Conservation (phyloP, 2,113 vertebrate species). For the Pteruthius melanotis region DNA sequence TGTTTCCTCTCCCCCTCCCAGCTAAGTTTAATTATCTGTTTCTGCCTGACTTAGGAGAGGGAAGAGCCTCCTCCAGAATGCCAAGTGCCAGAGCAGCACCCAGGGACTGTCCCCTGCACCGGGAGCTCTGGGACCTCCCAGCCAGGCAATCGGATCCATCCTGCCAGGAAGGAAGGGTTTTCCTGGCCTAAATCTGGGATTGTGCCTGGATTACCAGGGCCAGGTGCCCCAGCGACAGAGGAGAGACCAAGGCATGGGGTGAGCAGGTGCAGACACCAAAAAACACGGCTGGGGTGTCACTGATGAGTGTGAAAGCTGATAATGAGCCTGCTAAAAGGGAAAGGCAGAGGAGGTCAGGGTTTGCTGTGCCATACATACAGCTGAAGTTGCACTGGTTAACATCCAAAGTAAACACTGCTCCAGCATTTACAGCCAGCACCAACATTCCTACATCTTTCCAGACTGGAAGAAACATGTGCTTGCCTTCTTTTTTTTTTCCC, state of each 20-base stretch:
- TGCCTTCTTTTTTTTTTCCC: fast-evolving
- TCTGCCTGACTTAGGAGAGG: not conserved
- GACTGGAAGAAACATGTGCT: not conserved
- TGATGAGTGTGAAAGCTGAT: not conserved
- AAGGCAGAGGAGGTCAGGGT: not conserved
- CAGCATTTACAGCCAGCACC: not conserved
- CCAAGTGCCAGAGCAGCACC: not conserved
- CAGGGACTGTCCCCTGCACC: not conserved
- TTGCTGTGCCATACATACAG: not conserved
- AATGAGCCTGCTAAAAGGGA: not conserved
- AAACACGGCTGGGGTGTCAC: fast-evolving
- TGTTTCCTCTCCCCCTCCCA: not conserved
- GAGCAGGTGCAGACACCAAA: not conserved
- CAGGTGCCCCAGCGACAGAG: not conserved
- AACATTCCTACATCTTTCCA: constrained; percentile 29
- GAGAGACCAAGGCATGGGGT: fast-evolving
- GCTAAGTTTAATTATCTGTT: constrained; percentile 45
- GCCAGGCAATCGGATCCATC: fast-evolving
- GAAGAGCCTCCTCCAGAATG: constrained; percentile 4
- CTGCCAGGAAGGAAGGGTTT: not conserved
- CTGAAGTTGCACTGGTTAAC: not conserved
- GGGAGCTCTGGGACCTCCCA: not conserved
- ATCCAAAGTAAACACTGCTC: constrained; percentile 40
- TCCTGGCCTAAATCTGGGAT: not conserved
- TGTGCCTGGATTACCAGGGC: not conserved